These are phyloP conservation scores for Cetoscarus ocellatus DNA, from an alignment of 2,797 vertebrate species.

Conservation along the genomic window DNA sequence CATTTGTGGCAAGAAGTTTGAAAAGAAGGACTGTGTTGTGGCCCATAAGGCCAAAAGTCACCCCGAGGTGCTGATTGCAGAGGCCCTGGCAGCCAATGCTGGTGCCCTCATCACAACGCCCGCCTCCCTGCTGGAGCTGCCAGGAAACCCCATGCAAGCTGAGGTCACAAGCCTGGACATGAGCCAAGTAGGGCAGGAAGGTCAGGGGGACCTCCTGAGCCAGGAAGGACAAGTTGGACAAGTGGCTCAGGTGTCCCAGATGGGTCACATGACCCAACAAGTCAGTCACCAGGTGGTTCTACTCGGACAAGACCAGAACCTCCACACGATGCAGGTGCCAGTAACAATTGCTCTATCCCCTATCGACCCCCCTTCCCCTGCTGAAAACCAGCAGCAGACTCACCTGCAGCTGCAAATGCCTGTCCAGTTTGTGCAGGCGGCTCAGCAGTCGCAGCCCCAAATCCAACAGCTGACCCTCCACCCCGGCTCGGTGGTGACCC, in stretches of 20 bases:
- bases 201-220: conserved; percentile 66
- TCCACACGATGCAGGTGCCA: conserved; percentile 91
- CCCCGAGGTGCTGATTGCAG: conserved; percentile 95
- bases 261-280: conserved; percentile 68
- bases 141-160: conserved; percentile 58
- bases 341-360: conserved; percentile 87
- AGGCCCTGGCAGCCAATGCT: conserved; percentile 94
- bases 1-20: conserved; percentile 98
- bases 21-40: conserved; percentile 99
- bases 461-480: conserved; percentile 79
- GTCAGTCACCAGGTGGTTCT: conserved; percentile 82
- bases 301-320: conserved; percentile 85
- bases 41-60: conserved; percentile 94
- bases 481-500: conserved; percentile 81
- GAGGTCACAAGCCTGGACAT: conserved; percentile 56
- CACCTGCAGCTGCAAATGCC: conserved; percentile 85
- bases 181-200: conserved; percentile 61
- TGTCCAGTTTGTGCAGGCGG: conserved; percentile 83
- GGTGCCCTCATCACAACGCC: conserved; percentile 95
- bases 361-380: conserved; percentile 87
- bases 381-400: conserved; percentile 83
- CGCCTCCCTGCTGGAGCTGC: conserved; percentile 88
- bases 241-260: conserved; percentile 65
- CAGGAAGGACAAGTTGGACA: conserved; percentile 65
- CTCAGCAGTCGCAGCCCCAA: conserved; percentile 82